A percentile compares a stretch with the other conserved stretches of the same genome.
These are phyloP conservation scores for Hermaeophaga mercurialis DNA, from an alignment of 2,888 invertebrate genomes.

Conservation along the genomic window DNA sequence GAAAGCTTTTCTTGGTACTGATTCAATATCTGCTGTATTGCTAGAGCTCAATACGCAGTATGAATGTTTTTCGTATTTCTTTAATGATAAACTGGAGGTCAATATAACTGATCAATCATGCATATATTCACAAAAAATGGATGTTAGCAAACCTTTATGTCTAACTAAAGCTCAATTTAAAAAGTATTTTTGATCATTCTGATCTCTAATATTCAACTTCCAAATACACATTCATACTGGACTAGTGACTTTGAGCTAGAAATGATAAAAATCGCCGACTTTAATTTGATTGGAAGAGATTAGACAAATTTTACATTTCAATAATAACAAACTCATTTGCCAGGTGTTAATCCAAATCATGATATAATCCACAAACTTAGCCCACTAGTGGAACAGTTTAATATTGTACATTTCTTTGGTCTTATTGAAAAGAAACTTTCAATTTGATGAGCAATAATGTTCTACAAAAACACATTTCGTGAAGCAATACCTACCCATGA, in stretches of 20 bases:
- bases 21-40: neutral
- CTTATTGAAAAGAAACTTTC: conserved; percentile 46
- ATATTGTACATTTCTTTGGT: conserved; percentile 21
- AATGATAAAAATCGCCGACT: conserved; percentile 10
- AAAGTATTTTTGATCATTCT: conserved; percentile 14
- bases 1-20: conserved; percentile 2
- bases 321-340: conserved; percentile 32
- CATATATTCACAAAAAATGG: conserved; percentile 13
- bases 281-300: conserved; percentile 28
- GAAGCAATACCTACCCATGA: conserved; percentile 46
- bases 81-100: conserved; percentile 3
- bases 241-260: conserved; percentile 2
- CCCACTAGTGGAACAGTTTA: conserved; percentile 31
- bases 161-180: conserved; percentile 9
- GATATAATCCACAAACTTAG: conserved; percentile 37
- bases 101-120: conserved; percentile 5
- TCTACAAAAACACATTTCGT: conserved; percentile 47
- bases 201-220: conserved; percentile 1
- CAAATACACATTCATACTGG: conserved; percentile 6
- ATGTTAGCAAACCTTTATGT: conserved; percentile 6
- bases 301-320: conserved; percentile 48
- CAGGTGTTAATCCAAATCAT: conserved; percentile 26
- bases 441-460: conserved; percentile 44
- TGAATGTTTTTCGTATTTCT: conserved; percentile 11
- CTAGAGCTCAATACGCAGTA: conserved; percentile 1